Evolutionary conservation across 2,113 vertebrate species (phyloP).

Genomic region (Microtus montanus): DNA sequence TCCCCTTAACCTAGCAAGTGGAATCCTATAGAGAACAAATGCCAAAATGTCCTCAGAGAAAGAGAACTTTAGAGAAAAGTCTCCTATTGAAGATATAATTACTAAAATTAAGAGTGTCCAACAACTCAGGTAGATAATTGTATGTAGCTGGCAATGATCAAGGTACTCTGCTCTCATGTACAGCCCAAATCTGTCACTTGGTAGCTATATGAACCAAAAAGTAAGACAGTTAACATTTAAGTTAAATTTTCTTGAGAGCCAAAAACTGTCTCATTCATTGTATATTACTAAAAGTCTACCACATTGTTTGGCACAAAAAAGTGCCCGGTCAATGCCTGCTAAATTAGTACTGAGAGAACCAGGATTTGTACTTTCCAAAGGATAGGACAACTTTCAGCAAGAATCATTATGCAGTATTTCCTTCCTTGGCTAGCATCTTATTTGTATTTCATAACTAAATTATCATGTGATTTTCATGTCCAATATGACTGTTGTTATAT

Average conservation of each 20-base stretch:
- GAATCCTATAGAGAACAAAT: neutral
- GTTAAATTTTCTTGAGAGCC: neutral
- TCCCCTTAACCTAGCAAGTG: neutral
- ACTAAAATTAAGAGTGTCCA: neutral
- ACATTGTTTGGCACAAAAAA: neutral
- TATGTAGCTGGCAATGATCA: neutral
- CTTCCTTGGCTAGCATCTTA: neutral
- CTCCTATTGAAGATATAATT: neutral
- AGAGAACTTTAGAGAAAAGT: neutral
- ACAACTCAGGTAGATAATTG: neutral
- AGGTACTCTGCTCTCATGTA: neutral
- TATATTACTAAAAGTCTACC: neutral
- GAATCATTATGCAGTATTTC: conserved; percentile 14
- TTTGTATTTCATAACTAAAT: neutral
- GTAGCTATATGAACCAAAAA: neutral
- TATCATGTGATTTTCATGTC: neutral
- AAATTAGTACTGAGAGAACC: neutral
- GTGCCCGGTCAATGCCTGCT: neutral
- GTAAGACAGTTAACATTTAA: neutral
- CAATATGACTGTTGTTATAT: neutral
- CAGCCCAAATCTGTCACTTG: neutral
- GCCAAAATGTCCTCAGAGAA: neutral
- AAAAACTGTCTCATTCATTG: neutral
- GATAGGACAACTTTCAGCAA: neutral
- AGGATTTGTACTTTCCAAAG: neutral